Base-by-base conservation (phyloP, 2,797 vertebrate genomes). In the Oophaga sylvatica region DNA sequence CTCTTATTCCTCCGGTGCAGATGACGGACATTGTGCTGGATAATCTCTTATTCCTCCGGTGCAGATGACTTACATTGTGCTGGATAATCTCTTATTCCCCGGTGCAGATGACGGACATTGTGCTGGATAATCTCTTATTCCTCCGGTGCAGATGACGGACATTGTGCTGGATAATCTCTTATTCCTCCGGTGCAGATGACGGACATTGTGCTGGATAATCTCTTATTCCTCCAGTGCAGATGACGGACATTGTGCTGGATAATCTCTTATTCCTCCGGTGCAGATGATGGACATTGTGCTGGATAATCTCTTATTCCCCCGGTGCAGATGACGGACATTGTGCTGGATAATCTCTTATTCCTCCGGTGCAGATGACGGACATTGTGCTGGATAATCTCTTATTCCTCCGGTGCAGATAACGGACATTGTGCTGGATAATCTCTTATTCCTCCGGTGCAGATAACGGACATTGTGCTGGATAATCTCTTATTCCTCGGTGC, bases 21-120 rank as follows among this genome's bases (percentile, higher is more conserved):
- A 71, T 71, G 29, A 71, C 65, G 35, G 68, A 71, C 68, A 41
- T 41, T 71, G 68, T 71, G 31, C 68, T 71, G 68, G 29, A 19
- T 71, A 19, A 41, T 35, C 68, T 71, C 15, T 15, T 35, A 0
- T 71, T 16, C 68, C 16, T 26, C 31, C 0, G 15, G 31, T 41
- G 29, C 5, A 19, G 31, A 71, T 71, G 29, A 71, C 65, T 19
- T 31, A 71, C 68, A 41, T 41, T 71, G 68, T 71, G 16, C 68
- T 71, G 68, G n/a, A 59, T 71, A 19, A 17, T 35, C 68, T 71
- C 31, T 19, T 71, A 0, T 41, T 17, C 68, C 31, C 35, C 2
- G 16, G 68, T 29, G 29, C 16, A 35, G 31, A 20, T 71, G 68
- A 35, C 12, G 29, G 26, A 68, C 26, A 26, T 67, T 67, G 63